Conservation (phyloP, 2,888 invertebrate genomes). For the Sisyra terminalis region DNA sequence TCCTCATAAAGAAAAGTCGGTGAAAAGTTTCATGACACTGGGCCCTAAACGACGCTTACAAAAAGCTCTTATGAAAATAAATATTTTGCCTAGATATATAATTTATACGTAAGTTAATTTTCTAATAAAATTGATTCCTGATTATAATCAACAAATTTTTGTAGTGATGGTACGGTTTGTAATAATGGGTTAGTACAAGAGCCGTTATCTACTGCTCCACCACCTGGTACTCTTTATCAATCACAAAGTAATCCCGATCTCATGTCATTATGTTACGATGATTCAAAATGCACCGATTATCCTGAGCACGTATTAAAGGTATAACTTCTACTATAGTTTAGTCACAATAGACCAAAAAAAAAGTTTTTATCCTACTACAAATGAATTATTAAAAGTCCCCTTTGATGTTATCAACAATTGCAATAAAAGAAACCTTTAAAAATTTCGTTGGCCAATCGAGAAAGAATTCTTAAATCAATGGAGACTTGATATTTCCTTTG, state of each 20-base stretch:
- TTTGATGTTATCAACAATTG: no score
- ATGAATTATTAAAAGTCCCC: no score
- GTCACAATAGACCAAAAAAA: not conserved
- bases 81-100: slow-evolving; percentile 71
- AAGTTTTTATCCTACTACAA: not conserved
- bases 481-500: slow-evolving; percentile 2
- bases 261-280: slow-evolving; percentile 68
- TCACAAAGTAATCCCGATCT: slow-evolving; percentile 84
- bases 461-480: no score
- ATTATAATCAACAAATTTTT: not conserved
- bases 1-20: slow-evolving; percentile 42
- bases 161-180: slow-evolving; percentile 21
- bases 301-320: slow-evolving; percentile 92
- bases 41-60: slow-evolving; percentile 72
- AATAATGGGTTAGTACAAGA: slow-evolving; percentile 51
- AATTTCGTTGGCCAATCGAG: no score
- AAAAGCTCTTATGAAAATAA: slow-evolving; percentile 77
- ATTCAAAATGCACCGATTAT: slow-evolving; percentile 62
- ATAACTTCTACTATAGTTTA: no score
- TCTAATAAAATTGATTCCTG: no score
- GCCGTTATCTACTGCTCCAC: slow-evolving; percentile 33
- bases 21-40: slow-evolving; percentile 67
- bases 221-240: slow-evolving; percentile 49
- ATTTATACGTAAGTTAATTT: slow-evolving; percentile 28
- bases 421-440: no score